Conservation (phyloP, 2,888 invertebrate species). For the Heliconius aoede region DNA sequence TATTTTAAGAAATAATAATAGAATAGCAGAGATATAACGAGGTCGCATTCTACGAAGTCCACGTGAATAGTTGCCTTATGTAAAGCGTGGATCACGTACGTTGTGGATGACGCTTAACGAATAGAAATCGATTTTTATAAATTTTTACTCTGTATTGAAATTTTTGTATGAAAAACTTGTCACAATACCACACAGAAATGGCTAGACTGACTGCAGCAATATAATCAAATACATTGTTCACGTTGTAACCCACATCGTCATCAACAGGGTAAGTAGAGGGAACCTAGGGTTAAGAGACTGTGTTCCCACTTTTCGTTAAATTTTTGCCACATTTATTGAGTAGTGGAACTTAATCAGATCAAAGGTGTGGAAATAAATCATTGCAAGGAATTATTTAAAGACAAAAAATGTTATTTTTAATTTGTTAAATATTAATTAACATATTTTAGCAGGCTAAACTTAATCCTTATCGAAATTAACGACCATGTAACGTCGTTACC, state of each 20-base stretch:
- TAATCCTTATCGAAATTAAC: background rate
- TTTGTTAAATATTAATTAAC: background rate
- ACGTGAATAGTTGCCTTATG: slow-evolving; percentile 33
- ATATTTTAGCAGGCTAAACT: background rate
- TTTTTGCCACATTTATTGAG: no score
- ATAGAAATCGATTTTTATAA: background rate
- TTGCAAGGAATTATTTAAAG: background rate
- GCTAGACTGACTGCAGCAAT: no score
- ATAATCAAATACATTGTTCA: no score
- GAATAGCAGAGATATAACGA: slow-evolving; percentile 30
- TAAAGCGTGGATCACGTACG: background rate
- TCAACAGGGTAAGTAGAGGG: background rate
- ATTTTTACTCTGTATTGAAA: background rate
- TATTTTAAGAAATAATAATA: slow-evolving; percentile 14
- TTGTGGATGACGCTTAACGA: background rate
- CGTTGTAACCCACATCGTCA: background rate
- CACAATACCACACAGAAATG: no score
- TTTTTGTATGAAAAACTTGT: background rate
- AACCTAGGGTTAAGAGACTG: background rate
- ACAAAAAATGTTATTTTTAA: background rate
- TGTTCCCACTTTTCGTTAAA: no score
- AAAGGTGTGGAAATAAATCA: background rate
- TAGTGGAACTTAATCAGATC: background rate
- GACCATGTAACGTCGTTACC: background rate
- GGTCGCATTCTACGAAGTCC: slow-evolving; percentile 36